Percentiles rank a stretch among this genome's conserved stretches.
Conservation (phyloP, 2,113 vertebrate species). For the Carlito syrichta region DNA sequence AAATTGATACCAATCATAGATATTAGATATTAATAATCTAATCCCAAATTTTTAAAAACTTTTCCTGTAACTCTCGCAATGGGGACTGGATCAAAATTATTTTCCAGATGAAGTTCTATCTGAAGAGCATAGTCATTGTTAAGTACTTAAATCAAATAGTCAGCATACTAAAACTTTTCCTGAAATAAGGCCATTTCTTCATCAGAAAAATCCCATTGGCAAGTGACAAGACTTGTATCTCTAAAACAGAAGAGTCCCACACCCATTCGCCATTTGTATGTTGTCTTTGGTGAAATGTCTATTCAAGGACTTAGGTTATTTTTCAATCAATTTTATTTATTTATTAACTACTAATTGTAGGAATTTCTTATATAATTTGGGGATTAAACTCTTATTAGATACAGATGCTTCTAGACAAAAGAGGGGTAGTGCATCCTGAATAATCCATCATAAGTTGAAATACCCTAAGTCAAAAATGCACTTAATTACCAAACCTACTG, state of each 20-base stretch:
- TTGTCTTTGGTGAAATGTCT: not conserved
- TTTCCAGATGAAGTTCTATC: not conserved
- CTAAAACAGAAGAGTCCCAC: too few species aligned
- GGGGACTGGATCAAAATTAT: not conserved
- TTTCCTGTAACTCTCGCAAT: not conserved
- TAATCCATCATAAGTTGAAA: not conserved
- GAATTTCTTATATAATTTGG: not conserved
- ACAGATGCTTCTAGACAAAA: not conserved
- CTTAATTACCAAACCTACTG: not conserved
- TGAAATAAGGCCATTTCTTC: not conserved
- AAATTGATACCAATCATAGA: not conserved
- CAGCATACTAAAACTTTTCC: not conserved
- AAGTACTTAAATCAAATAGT: not conserved
- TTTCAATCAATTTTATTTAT: too few species aligned
- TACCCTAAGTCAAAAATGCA: not conserved
- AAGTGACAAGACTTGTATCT: too few species aligned
- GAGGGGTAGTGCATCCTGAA: not conserved
- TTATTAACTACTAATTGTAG: not conserved
- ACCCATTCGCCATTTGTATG: not conserved
- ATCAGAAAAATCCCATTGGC: not conserved
- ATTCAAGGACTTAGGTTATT: not conserved
- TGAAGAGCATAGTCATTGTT: not conserved
- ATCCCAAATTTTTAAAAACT: not conserved
- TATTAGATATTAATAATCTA: not conserved
- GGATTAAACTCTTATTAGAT: not conserved